These are phyloP conservation scores for Nomada fucata DNA, from an alignment of 2,888 invertebrate genomes.

Conservation along the genomic window DNA sequence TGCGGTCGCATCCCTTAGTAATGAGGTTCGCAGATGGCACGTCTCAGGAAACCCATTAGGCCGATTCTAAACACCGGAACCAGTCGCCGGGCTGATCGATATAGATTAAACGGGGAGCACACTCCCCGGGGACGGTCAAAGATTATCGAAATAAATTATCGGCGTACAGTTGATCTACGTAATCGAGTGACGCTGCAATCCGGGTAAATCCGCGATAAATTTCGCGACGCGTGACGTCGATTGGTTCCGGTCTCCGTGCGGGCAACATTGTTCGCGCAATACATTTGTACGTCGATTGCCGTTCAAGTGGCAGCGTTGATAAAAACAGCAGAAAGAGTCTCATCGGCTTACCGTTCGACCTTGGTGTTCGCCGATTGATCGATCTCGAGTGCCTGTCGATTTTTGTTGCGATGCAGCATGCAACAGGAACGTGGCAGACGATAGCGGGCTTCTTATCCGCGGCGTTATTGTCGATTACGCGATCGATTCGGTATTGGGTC, in stretches of 20 bases:
- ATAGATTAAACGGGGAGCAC: conserved; percentile 47
- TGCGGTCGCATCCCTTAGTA: conserved; percentile 83
- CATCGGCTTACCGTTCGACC: background rate
- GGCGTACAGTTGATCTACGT: conserved; percentile 8
- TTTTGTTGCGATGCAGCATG: background rate
- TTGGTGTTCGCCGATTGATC: background rate
- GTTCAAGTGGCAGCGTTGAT: background rate
- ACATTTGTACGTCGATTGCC: background rate
- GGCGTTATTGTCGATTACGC: background rate
- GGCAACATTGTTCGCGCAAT: background rate
- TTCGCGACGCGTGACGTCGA: background rate
- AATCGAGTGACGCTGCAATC: conserved; percentile 3
- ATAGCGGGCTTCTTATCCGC: background rate
- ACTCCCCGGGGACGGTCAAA: conserved; percentile 31
- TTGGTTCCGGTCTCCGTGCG: background rate
- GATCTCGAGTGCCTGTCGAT: background rate
- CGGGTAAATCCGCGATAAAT: background rate
- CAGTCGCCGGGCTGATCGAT: conserved; percentile 59
- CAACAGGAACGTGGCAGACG: background rate
- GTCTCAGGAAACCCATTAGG: conserved; percentile 83
- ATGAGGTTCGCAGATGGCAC: conserved; percentile 83
- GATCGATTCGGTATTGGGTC: background rate
- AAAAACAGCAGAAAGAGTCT: background rate
- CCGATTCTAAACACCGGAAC: conserved; percentile 76
- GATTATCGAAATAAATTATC: conserved; percentile 51